A percentile compares a stretch with the other conserved stretches of the same genome.
Conservation (phyloP, 2,888 invertebrate species). For the Taphrorychus bicolor region DNA sequence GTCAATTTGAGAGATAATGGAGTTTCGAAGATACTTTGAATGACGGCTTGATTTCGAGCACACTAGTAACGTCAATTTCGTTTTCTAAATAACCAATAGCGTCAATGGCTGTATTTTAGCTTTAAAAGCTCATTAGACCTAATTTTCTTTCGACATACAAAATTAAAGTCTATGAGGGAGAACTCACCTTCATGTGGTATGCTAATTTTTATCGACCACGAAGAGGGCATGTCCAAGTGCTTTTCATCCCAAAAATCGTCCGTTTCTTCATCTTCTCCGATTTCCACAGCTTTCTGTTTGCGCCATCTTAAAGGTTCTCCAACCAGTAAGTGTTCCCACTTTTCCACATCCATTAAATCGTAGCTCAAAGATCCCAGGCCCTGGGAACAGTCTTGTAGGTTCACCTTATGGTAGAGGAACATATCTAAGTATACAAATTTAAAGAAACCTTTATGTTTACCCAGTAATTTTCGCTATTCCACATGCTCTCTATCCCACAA, state of each 20-base stretch:
- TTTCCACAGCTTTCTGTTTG: slow-evolving; percentile 53
- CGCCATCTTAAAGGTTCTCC: slow-evolving; percentile 69
- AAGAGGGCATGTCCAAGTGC: slow-evolving; percentile 77
- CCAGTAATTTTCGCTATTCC: slow-evolving; percentile 88
- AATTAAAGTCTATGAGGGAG: no score
- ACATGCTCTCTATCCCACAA: slow-evolving; percentile 81
- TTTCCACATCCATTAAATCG: slow-evolving; percentile 65
- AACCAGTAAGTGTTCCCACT: slow-evolving; percentile 78
- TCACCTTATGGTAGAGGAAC: slow-evolving; percentile 61
- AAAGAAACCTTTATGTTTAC: slow-evolving; percentile 56
- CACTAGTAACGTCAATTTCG: no score
- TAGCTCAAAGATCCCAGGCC: slow-evolving; percentile 66
- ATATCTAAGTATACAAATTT: neutral
- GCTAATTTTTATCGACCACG: slow-evolving; percentile 75
- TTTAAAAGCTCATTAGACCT: no score
- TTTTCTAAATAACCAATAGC: no score
- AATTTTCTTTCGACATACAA: neutral
- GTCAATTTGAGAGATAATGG: no score
- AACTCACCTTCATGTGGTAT: slow-evolving; percentile 63
- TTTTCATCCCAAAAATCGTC: slow-evolving; percentile 67
- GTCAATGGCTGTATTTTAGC: no score
- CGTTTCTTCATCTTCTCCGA: slow-evolving; percentile 60
- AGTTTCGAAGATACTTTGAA: no score
- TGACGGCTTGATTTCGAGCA: no score
- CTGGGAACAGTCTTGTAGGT: slow-evolving; percentile 66